Evolutionary conservation across 2,797 vertebrate species (phyloP), one percentile per base, ranked within the genome.

Genomic region (Pyrocephalus nanus): DNA sequence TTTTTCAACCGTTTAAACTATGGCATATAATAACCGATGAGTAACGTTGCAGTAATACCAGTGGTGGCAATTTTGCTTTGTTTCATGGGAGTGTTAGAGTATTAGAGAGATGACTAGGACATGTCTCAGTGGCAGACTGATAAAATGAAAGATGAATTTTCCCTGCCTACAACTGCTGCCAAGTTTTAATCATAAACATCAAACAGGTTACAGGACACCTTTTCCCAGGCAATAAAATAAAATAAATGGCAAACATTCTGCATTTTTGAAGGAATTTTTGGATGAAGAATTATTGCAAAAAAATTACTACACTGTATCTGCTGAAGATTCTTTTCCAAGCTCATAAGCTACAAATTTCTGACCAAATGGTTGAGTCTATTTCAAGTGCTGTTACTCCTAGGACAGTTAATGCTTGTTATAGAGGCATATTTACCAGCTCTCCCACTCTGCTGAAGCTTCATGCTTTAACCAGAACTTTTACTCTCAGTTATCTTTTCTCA

Each of bases 51-150:
- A 79, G 88, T 94, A 95, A 96, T 73, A 93, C 65, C 85, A 53
- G 11, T 72, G 82, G 96, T 97, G 97, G 97, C 97, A 96, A 72
- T 96, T 97, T 91, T 88, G 80, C 96, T 97, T 97, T 97, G 97
- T 97, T 97, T 83, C 61, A 76, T 90, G 91, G 96, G 93, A 96
- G 89, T 36, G 79, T 94, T 75, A 92, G 75, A 88, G 88, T 36
- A 82, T 96, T 96, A 94, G 61, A 61, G 4, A 36, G 94, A 90
- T 78, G 86, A 95, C 88, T 89, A 93, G 48, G 27, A 15, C 21
- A 47, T 90, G 93, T 91, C 95, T 96, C 95, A 93, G 93, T 96
- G 83, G 64, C 92, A 92, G 77, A 89, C 73, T 84, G 60, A 54
- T 84, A 86, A 86, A 82, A 88, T 69, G 75, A 48, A 86, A 95